Evolutionary conservation across 2,888 invertebrate species (phyloP).

Genomic region (Lycia hirtaria): DNA sequence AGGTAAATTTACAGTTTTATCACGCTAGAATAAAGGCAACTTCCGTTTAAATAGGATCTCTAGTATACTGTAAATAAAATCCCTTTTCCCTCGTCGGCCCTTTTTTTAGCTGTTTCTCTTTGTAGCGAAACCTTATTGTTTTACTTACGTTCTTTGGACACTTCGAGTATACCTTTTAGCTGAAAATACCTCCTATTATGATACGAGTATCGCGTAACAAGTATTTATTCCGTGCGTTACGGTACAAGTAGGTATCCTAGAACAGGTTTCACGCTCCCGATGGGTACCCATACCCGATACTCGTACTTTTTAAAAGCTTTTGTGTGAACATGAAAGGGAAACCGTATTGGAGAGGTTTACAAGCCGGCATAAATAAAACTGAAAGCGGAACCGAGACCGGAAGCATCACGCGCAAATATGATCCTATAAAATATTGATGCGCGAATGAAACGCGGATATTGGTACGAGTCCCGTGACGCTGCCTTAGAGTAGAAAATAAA

Average conservation of each 20-base stretch:
- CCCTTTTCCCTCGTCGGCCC: constrained; percentile 4
- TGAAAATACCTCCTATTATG: neutral
- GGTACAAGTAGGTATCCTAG: no score
- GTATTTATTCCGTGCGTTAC: no score
- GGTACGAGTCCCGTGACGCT: neutral
- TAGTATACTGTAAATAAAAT: constrained; percentile 12
- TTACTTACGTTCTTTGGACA: neutral
- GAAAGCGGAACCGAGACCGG: neutral
- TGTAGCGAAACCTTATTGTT: constrained; percentile 9
- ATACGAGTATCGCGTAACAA: no score
- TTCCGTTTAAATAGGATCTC: constrained; percentile 17
- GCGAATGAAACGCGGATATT: neutral
- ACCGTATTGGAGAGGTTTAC: constrained; percentile 2
- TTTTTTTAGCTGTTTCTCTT: constrained; percentile 9
- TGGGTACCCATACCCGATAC: neutral
- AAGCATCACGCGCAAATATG: neutral
- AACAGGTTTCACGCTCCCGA: neutral
- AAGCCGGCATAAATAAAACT: neutral
- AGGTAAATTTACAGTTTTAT: constrained; percentile 3
- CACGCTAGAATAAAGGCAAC: constrained; percentile 3
- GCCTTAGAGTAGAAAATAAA: no score
- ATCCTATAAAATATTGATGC: neutral
- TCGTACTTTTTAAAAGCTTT: constrained; percentile 1
- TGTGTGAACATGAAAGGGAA: constrained; percentile 5
- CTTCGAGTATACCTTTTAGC: neutral